These are phyloP conservation scores for Rana temporaria DNA, from an alignment of 2,113 vertebrate species.

Conservation along the genomic window DNA sequence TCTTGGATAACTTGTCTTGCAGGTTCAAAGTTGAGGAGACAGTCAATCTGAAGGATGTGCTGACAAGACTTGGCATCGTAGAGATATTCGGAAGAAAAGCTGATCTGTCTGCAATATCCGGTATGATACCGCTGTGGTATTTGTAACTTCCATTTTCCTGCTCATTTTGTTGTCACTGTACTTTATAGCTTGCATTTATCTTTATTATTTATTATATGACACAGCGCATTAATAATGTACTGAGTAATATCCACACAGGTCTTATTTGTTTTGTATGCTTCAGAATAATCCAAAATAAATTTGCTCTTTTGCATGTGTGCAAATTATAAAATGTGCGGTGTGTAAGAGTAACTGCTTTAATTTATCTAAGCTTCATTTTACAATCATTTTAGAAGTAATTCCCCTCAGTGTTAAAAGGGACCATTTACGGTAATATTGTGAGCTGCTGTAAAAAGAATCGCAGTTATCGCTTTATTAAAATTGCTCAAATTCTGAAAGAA, in stretches of 20 bases:
- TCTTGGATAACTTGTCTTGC: slow-evolving; percentile 40
- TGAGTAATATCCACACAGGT: neutral
- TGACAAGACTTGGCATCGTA: slow-evolving; percentile 88
- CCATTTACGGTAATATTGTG: too few species aligned
- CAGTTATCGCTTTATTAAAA: too few species aligned
- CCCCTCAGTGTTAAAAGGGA: too few species aligned
- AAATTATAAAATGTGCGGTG: too few species aligned
- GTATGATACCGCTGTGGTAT: slow-evolving; percentile 68
- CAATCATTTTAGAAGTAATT: too few species aligned
- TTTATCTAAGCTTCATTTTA: too few species aligned
- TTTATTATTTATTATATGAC: slow-evolving; percentile 33
- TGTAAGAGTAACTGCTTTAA: too few species aligned
- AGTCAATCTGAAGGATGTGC: slow-evolving; percentile 85
- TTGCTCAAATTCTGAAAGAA: too few species aligned
- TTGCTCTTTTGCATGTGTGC: neutral
- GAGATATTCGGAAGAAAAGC: slow-evolving; percentile 87
- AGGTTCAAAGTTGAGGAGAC: slow-evolving; percentile 96
- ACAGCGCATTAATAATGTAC: slow-evolving; percentile 11
- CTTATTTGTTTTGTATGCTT: neutral
- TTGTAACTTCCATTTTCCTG: slow-evolving; percentile 6
- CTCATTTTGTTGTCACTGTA: neutral
- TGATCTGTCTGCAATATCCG: slow-evolving; percentile 92
- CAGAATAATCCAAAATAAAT: neutral
- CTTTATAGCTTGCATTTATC: slow-evolving; percentile 24
- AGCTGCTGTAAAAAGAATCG: too few species aligned